Evolutionary conservation across 2,888 invertebrate genomes (phyloP).

Genomic region (Andrena minutula): DNA sequence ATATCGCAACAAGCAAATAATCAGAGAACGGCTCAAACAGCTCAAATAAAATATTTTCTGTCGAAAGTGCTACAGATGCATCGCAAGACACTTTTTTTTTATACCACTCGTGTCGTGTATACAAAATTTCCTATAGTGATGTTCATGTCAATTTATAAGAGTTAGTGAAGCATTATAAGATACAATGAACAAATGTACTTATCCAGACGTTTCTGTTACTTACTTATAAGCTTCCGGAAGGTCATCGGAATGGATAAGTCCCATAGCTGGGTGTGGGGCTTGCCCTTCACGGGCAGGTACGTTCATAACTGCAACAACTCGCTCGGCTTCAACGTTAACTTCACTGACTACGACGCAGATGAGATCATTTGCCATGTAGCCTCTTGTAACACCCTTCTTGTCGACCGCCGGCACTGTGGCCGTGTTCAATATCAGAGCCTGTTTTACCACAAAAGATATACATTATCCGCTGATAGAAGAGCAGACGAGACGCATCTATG

Average conservation of each 20-base stretch:
- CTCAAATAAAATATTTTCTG: constrained; percentile 44
- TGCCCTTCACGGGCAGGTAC: constrained; percentile 91
- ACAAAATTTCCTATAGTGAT: constrained; percentile 60
- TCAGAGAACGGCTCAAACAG: constrained; percentile 40
- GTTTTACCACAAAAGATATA: background rate
- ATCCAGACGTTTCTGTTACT: constrained; percentile 82
- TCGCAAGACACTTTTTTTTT: constrained; percentile 54
- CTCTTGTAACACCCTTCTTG: constrained; percentile 92
- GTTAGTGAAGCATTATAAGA: constrained; percentile 69
- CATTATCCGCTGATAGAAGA: background rate
- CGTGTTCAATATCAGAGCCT: constrained; percentile 84
- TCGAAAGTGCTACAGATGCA: constrained; percentile 62
- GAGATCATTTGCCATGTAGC: constrained; percentile 93
- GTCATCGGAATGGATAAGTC: constrained; percentile 93
- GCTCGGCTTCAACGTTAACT: constrained; percentile 94
- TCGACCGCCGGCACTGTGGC: constrained; percentile 91
- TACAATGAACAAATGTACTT: constrained; percentile 50
- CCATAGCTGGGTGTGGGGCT: constrained; percentile 91
- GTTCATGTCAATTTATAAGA: constrained; percentile 63
- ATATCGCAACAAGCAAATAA: constrained; percentile 51
- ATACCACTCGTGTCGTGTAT: constrained; percentile 58
- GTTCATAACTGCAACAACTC: constrained; percentile 95
- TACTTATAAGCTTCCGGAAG: constrained; percentile 94
- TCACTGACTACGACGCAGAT: constrained; percentile 95
- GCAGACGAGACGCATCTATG: background rate